These are phyloP conservation scores for Alviniconcha strummeri DNA, from an alignment of 2,888 invertebrate species.

Conservation along the genomic window DNA sequence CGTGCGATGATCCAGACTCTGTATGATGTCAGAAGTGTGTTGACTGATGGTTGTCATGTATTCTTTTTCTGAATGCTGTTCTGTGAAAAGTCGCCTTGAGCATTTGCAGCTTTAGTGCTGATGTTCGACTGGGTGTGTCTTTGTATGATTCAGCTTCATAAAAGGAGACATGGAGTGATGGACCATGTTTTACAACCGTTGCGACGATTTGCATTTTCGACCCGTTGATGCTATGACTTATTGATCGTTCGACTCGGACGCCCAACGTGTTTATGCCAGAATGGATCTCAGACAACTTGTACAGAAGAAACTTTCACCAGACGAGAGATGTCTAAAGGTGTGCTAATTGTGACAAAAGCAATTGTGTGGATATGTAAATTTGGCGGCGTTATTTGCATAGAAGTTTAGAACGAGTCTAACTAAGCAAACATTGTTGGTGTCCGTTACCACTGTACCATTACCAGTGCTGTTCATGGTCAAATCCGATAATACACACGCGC, in stretches of 20 bases:
- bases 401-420: too few relatives aligned
- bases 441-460: too few relatives aligned
- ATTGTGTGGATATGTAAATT: too few relatives aligned
- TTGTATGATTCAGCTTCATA: neutral
- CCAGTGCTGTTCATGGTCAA: too few relatives aligned
- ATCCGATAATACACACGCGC: too few relatives aligned
- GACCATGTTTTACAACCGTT: neutral
- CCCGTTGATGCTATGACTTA: constrained; percentile 5
- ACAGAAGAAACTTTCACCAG: constrained; percentile 50
- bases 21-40: neutral
- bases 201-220: constrained; percentile 23
- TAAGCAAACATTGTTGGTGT: too few relatives aligned
- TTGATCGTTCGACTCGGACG: neutral
- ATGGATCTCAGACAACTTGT: constrained; percentile 52
- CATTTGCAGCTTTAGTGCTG: neutral
- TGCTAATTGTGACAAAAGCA: neutral
- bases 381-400: too few relatives aligned
- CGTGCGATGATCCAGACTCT: neutral
- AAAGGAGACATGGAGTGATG: neutral
- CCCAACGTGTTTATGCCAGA: neutral
- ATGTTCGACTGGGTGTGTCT: neutral
- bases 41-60: neutral
- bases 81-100: neutral
- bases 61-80: neutral
- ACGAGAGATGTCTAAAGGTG: constrained; percentile 56